Evolutionary conservation across 2,113 vertebrate genomes (phyloP).

Genomic region (Petromus typicus): DNA sequence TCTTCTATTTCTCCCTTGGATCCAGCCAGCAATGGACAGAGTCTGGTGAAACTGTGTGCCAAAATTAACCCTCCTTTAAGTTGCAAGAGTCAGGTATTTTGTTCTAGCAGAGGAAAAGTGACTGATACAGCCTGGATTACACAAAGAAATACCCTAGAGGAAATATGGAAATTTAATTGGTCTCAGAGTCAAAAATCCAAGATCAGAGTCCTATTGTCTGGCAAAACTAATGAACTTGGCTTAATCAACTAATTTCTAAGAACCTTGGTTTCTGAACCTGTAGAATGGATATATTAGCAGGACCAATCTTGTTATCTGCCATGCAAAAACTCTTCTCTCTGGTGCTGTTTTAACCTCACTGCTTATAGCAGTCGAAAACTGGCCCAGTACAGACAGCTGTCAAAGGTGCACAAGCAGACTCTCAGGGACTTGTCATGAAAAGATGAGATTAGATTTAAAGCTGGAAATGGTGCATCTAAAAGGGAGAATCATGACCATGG

Average conservation of each 20-base stretch:
- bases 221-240: background rate
- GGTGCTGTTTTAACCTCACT: background rate
- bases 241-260: background rate
- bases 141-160: slow-evolving; percentile 1
- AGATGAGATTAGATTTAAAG: background rate
- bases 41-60: background rate
- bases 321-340: background rate
- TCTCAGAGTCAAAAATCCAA: background rate
- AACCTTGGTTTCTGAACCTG: background rate
- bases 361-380: background rate
- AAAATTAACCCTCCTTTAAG: background rate
- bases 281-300: background rate
- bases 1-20: background rate
- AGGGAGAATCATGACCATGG: background rate
- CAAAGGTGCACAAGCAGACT: background rate
- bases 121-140: background rate
- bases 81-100: background rate
- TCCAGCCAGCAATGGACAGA: background rate
- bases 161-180: background rate
- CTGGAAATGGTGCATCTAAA: background rate
- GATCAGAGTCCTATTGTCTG: background rate
- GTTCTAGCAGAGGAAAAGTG: background rate
- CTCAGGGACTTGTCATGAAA: background rate
- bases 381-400: background rate
- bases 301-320: background rate